Percentiles rank a stretch among this genome's conserved stretches.
Conservation (phyloP, 2,888 invertebrate genomes). For the Philereme transversata region DNA sequence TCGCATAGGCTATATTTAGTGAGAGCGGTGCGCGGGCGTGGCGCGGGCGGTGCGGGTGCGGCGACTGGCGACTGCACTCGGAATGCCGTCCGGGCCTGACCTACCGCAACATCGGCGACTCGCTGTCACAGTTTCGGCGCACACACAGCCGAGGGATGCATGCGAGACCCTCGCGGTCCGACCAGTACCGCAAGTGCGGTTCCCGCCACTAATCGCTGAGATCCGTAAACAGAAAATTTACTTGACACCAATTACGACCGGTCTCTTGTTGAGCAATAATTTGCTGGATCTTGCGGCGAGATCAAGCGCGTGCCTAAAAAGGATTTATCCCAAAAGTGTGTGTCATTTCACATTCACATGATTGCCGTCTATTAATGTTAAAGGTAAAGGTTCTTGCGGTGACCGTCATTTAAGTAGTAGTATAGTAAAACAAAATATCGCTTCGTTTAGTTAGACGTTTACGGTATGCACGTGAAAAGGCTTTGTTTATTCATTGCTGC, state of each 20-base stretch:
- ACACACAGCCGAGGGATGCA: constrained; percentile 36
- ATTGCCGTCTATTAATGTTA: no score
- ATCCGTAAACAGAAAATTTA: constrained; percentile 41
- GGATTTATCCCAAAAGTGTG: constrained; percentile 37
- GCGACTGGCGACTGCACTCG: constrained; percentile 54
- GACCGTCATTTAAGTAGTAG: no score
- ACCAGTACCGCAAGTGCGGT: constrained; percentile 36
- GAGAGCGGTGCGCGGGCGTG: constrained; percentile 53
- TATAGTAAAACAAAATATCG: no score
- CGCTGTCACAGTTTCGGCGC: constrained; percentile 73
- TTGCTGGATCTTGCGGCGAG: constrained; percentile 27
- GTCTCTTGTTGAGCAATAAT: constrained; percentile 35
- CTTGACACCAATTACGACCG: constrained; percentile 41
- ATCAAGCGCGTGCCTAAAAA: constrained; percentile 22
- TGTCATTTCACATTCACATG: no score
- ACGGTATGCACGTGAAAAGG: no score
- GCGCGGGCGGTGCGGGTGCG: constrained; percentile 51
- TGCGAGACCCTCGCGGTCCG: constrained; percentile 21
- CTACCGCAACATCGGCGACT: constrained; percentile 62
- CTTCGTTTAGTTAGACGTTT: no score
- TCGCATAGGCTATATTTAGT: constrained; percentile 77
- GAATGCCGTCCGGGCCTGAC: constrained; percentile 72
- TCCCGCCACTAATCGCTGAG: constrained; percentile 32
- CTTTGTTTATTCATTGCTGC: constrained; percentile 34
- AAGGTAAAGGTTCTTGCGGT: no score